Base-by-base conservation (phyloP, 2,113 vertebrate genomes). In the Gnathonemus echidnorhynchus region DNA sequence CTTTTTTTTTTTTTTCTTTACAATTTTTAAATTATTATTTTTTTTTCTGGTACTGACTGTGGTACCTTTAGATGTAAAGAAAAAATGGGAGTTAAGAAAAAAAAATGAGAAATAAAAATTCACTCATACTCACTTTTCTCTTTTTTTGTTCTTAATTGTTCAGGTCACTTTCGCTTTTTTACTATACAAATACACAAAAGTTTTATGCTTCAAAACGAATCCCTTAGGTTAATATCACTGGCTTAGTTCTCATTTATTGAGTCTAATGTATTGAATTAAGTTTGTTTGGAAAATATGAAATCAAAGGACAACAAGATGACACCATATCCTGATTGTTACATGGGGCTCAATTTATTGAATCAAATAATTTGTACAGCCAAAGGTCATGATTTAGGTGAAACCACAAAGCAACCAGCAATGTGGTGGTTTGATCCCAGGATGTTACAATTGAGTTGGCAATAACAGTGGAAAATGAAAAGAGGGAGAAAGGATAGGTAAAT, bases 371-470 rank as follows among this genome's bases (percentile, higher is more conserved):
- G 94, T 94, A 95, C 95, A 95, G 95, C 91, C 94, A 93, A 94
- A 94, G 88, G 6, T 86, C 7, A 50, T 89, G 52, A 31, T 92
- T 93, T 92, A 9, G 90, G 93, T 93, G 92, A 88, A 46, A 39
- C 86, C 90, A 92, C 95, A 95, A 91, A 94, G 94, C 90, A 93
- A 62, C 92, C 87, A 92, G 93, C 94, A 93, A 91, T 94, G 94
- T 90, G 92, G 90, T 88, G 9, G 93, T 92, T 95, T 96, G 95
- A 96, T 96, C 96, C 96, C 96, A 96, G 94, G 95, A 95, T 96
- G 95, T 96, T 95, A 95, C 93, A 92, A 50, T 21, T 56, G 90
- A 94, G 48, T 39, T 89, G 83, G 87, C 90, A 86, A 89, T 88
- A 48, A 88, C 52, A 62, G 89, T 88, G 93, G 87, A 53, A 74